Percentiles rank a stretch among this genome's conserved stretches.
These are phyloP conservation scores for Aleiodes alternator DNA, from an alignment of 2,888 invertebrate species.

Conservation along the genomic window DNA sequence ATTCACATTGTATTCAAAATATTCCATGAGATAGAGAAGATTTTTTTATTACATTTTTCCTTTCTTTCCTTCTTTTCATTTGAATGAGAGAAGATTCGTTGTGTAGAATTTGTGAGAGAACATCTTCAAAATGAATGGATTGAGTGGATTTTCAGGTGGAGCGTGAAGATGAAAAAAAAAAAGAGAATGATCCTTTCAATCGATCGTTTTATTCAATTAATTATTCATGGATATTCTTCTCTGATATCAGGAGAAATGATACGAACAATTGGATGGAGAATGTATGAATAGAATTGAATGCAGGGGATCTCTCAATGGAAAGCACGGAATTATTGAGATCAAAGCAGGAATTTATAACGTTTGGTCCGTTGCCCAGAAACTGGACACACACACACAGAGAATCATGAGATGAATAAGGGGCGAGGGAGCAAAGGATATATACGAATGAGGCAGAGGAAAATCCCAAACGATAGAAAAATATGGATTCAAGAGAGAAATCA, in stretches of 20 bases:
- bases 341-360: slow-evolving; percentile 19
- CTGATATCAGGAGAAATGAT: neutral
- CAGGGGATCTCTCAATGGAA: neutral
- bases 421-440: neutral
- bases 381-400: slow-evolving; percentile 1
- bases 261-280: slow-evolving; percentile 2
- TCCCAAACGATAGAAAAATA: slow-evolving; percentile 9
- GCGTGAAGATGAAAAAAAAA: too few relatives aligned
- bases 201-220: too few relatives aligned
- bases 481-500: slow-evolving; percentile 19
- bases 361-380: slow-evolving; percentile 25
- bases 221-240: too few relatives aligned
- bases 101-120: too few relatives aligned
- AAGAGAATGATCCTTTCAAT: too few relatives aligned
- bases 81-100: neutral
- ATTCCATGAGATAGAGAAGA: too few relatives aligned
- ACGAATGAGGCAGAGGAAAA: neutral
- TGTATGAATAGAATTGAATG: slow-evolving; percentile 15
- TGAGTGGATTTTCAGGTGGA: too few relatives aligned
- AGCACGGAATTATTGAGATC: slow-evolving; percentile 9
- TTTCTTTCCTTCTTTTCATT: neutral
- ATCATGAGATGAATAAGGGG: neutral
- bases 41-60: neutral
- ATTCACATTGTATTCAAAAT: neutral
- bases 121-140: too few relatives aligned